These are phyloP conservation scores for Procambarus clarkii DNA, from an alignment of 1,140 invertebrate species.

Conservation along the genomic window DNA sequence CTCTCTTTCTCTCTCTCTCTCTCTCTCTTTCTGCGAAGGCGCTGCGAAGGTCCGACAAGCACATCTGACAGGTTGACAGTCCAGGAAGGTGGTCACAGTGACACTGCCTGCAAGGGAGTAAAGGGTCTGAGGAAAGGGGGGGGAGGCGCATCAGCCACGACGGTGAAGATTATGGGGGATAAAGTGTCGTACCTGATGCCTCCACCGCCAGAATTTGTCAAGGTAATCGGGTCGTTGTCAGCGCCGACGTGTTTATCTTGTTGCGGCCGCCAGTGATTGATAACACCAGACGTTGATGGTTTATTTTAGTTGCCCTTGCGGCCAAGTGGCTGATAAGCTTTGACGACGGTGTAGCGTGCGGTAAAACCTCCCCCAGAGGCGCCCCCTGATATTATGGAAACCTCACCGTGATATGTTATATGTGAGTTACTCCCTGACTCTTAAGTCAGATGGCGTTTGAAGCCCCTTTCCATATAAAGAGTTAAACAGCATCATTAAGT, in stretches of 20 bases:
- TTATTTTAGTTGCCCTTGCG: neutral
- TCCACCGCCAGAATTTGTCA: slow-evolving; percentile 26
- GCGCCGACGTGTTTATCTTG: slow-evolving; percentile 9
- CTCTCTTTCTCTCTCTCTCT: slow-evolving; percentile 14
- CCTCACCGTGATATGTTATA: too few species aligned
- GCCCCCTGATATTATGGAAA: too few species aligned
- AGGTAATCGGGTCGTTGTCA: slow-evolving; percentile 10
- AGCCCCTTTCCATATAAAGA: too few species aligned
- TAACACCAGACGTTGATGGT: slow-evolving; percentile 26
- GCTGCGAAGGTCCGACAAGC: neutral
- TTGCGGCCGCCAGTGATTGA: slow-evolving; percentile 3
- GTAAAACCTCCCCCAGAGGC: too few species aligned
- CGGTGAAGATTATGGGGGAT: slow-evolving; percentile 1
- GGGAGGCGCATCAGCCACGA: neutral
- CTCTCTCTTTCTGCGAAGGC: neutral
- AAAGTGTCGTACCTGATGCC: slow-evolving; percentile 2
- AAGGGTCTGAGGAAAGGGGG: neutral
- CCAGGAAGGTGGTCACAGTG: neutral
- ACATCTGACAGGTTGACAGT: too few species aligned
- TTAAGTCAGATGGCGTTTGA: too few species aligned
- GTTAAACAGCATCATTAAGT: too few species aligned
- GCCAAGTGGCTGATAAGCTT: too few species aligned
- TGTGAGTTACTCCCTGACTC: too few species aligned
- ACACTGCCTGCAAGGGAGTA: neutral
- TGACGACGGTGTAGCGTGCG: too few species aligned